phyloP scores from a whole-genome alignment of 23 tunicate species.

The Styela plicata region DNA sequence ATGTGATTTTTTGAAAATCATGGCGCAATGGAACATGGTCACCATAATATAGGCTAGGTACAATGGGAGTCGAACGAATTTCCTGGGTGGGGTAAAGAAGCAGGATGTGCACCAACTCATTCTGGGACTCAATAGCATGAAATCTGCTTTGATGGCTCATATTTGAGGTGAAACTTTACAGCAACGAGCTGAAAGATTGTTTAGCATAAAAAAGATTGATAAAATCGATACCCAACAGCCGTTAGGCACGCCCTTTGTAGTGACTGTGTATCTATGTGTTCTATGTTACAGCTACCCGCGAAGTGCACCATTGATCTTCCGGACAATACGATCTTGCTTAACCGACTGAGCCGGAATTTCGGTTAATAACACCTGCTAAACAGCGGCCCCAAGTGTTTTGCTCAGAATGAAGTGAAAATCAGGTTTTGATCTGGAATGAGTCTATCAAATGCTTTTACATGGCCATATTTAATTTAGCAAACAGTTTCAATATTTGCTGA shows the following conservation, averaged over 20 bases:
- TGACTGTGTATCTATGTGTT: no score
- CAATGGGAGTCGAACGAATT: slow-evolving; percentile 79
- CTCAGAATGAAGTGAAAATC: no score
- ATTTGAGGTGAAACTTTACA: slow-evolving; percentile 97
- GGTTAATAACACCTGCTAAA: no score
- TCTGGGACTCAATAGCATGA: slow-evolving; percentile 92
- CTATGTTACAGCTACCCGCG: no score
- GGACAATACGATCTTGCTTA: no score
- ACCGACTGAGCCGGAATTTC: no score
- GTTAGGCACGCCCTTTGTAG: slow-evolving; percentile 65
- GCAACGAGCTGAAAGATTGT: slow-evolving; percentile 86
- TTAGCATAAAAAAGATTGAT: slow-evolving; percentile 75
- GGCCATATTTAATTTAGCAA: slow-evolving; percentile 44
- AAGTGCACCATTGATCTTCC: no score
- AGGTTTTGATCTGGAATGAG: slow-evolving; percentile 44
- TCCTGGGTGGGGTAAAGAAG: slow-evolving; percentile 98
- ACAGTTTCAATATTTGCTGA: slow-evolving; percentile 91
- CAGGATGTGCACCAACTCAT: slow-evolving; percentile 82
- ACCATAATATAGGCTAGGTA: no score
- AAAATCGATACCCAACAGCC: slow-evolving; percentile 53
- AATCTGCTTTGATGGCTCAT: slow-evolving; percentile 96
- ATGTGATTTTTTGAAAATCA: no score
- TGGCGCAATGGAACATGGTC: no score
- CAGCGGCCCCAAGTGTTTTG: no score
- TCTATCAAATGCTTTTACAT: not conserved